These are phyloP conservation scores for Anabas testudineus DNA, from an alignment of 2,797 vertebrate genomes.

Conservation along the genomic window DNA sequence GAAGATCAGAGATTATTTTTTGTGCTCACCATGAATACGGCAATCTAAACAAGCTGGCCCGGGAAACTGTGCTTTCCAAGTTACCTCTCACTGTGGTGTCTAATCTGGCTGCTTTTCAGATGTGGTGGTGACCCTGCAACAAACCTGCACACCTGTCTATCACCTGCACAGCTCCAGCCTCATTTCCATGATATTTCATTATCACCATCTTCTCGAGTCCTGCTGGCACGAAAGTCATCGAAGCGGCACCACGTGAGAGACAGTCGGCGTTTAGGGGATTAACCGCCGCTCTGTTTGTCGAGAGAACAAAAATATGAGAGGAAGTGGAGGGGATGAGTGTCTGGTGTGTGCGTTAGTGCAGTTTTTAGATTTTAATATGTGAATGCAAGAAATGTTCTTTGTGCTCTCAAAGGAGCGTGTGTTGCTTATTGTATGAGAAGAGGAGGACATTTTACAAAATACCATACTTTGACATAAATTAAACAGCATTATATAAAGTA, in stretches of 20 bases:
- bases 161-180: slow-evolving; percentile 36
- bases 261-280: slow-evolving; percentile 26
- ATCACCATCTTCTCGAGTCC: slow-evolving; percentile 55
- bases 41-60: not conserved
- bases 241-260: slow-evolving; percentile 26
- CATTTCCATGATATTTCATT: slow-evolving; percentile 67
- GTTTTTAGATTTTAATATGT: not conserved
- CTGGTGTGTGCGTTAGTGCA: not conserved
- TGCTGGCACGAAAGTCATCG: slow-evolving; percentile 22
- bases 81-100: slow-evolving; percentile 20
- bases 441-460: not conserved
- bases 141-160: slow-evolving; percentile 30
- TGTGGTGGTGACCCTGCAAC: slow-evolving; percentile 18
- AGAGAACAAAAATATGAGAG: slow-evolving; percentile 30
- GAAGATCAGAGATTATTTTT: slow-evolving; percentile 22
- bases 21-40: slow-evolving; percentile 7
- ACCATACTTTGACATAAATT: not conserved
- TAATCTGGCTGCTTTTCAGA: slow-evolving; percentile 38
- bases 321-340: not conserved
- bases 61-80: not conserved
- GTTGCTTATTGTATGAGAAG: not conserved
- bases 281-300: slow-evolving; percentile 46
- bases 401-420: not conserved
- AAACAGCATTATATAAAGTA: not conserved
- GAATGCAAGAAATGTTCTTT: not conserved